Evolutionary conservation across 2,888 invertebrate species (phyloP), one percentile per base, ranked within the genome.

Genomic region (Callyntrura sp.): DNA sequence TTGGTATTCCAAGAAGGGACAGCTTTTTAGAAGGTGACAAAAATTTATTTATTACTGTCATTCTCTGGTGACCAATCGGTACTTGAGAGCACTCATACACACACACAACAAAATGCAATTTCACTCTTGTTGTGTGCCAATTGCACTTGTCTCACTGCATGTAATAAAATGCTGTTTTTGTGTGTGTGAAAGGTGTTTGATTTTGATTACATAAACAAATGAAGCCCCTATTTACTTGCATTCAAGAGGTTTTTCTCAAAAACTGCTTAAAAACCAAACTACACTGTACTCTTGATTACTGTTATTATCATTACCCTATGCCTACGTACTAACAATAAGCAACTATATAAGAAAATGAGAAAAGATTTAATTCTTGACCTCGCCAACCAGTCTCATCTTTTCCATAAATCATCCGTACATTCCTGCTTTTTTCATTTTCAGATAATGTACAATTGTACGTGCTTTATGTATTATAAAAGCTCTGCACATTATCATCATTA

Each of bases 361-460:
- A 45, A 82, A 43, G 60, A 65, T 62, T 62, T 45, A 62, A 62
- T 82, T 82, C 62, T 82, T 82, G 82, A 82, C 82, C 82, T 82
- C 65, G 82, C 65, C 82, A 82, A 82, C 62, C 62, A 82, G 45
- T 23, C 82, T 82, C 82, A 65, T 62, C 82, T 35, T 82, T 62
- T 45, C 45, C 62, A 82, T 82, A 43, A 62, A 82, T 82, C 82
- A 65, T n/a, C 4, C n/a, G n/a, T n/a, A n/a, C n/a, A n/a, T 2
- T 4, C 55, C 55, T 9, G 35, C 35, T 68, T 3, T n/a, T 68
- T 12, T n/a, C 8, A 28, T 60, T 17, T 60, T n/a, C n/a, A n/a
- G n/a, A 60, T 23, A 23, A 68, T 68, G 17, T 14, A n/a, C n/a
- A 23, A 11, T 43, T 43, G n/a, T 25, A 3, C 12, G 5, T 45